phyloP scores from a whole-genome alignment of 2,113 vertebrate species.

The Azemiops feae region DNA sequence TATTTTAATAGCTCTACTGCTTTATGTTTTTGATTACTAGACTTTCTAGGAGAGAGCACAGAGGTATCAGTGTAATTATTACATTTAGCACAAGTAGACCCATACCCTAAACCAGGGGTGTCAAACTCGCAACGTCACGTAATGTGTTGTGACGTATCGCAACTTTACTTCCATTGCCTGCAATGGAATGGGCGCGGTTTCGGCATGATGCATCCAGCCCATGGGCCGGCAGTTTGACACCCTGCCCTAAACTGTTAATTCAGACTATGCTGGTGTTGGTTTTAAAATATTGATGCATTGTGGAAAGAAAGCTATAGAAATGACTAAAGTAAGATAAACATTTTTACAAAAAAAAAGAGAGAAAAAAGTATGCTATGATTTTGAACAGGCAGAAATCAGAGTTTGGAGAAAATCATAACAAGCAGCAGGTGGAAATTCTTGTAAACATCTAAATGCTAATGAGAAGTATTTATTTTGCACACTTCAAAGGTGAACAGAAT shows the following conservation, averaged over 20 bases:
- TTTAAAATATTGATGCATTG: background rate
- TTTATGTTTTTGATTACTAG: background rate
- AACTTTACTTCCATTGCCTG: too few species aligned
- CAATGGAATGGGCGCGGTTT: too few species aligned
- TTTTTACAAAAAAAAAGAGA: conserved; percentile 37
- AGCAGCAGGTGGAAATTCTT: conserved; percentile 40
- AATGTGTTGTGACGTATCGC: too few species aligned
- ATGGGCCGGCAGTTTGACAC: too few species aligned
- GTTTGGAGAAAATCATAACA: conserved; percentile 12
- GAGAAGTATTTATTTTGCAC: conserved; percentile 34
- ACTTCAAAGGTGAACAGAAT: background rate
- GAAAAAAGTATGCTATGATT: conserved; percentile 29
- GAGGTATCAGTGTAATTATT: background rate
- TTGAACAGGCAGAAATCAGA: conserved; percentile 26
- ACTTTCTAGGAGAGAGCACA: background rate
- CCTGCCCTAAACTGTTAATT: background rate
- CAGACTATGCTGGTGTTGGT: background rate
- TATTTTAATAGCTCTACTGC: background rate
- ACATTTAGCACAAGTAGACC: background rate
- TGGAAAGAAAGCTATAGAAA: conserved; percentile 30
- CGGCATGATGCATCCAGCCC: too few species aligned
- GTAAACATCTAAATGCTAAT: conserved; percentile 36
- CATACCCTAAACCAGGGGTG: too few species aligned
- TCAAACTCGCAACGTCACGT: too few species aligned
- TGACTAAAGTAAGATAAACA: conserved; percentile 28